These are phyloP conservation scores for Blastobasis lacticolella DNA, from an alignment of 2,888 invertebrate species.

Conservation along the genomic window DNA sequence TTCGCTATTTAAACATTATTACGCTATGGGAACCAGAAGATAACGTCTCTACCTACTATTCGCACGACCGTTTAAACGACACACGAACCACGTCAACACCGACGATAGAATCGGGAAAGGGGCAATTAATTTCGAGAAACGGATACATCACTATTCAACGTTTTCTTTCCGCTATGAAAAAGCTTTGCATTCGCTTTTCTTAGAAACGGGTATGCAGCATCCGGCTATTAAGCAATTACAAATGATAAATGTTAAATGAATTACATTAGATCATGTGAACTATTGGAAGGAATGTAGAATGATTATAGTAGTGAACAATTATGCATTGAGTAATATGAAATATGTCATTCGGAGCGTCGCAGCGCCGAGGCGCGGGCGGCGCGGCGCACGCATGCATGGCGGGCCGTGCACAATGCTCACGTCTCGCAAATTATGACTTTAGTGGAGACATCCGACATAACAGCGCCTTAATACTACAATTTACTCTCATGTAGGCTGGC, in stretches of 20 bases:
- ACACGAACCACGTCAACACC: slow-evolving; percentile 10
- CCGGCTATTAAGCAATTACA: too few species aligned
- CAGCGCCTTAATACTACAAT: too few species aligned
- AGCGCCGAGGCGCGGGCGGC: slow-evolving; percentile 4
- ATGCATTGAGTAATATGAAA: slow-evolving; percentile 4
- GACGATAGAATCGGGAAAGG: slow-evolving; percentile 1
- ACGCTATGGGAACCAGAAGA: slow-evolving; percentile 13
- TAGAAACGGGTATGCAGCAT: too few species aligned
- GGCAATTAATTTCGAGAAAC: neutral
- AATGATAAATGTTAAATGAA: too few species aligned
- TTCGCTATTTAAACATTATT: slow-evolving; percentile 15
- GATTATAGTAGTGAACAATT: neutral
- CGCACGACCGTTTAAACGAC: slow-evolving; percentile 8
- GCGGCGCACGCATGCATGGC: slow-evolving; percentile 18
- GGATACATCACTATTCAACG: too few species aligned
- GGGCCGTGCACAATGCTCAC: slow-evolving; percentile 33
- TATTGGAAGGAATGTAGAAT: neutral
- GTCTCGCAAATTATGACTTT: slow-evolving; percentile 15
- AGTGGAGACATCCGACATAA: slow-evolving; percentile 3
- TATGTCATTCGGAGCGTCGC: neutral
- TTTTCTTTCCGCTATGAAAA: too few species aligned
- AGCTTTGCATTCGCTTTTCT: too few species aligned
- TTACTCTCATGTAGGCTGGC: too few species aligned
- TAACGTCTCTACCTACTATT: slow-evolving; percentile 6
- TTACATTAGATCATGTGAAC: neutral